These are phyloP conservation scores for Orthosia incerta DNA, from an alignment of 2,888 invertebrate species.

Conservation along the genomic window DNA sequence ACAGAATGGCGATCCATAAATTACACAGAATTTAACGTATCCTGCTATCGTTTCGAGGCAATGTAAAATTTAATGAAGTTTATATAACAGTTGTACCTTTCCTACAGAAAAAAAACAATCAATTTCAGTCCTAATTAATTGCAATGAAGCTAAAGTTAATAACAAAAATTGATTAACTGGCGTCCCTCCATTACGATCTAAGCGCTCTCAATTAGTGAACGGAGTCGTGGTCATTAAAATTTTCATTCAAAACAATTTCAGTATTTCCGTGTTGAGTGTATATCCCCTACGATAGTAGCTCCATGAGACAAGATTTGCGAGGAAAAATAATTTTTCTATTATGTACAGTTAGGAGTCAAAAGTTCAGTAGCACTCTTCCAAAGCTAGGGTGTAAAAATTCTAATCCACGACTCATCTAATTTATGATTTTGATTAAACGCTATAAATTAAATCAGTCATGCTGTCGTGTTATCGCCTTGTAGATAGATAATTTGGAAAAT, in stretches of 20 bases:
- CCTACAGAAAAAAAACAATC: neutral
- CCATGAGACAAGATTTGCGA: constrained; percentile 49
- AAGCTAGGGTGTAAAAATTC: too few species aligned
- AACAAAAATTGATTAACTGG: constrained; percentile 81
- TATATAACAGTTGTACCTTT: neutral
- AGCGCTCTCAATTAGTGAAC: constrained; percentile 84
- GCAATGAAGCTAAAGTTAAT: constrained; percentile 71
- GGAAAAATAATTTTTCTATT: neutral
- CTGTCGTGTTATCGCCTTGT: too few species aligned
- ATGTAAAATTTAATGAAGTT: neutral
- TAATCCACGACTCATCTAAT: too few species aligned
- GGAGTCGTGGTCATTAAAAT: constrained; percentile 85
- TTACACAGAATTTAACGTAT: too few species aligned
- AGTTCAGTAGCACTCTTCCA: too few species aligned
- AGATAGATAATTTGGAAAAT: too few species aligned
- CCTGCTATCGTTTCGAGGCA: too few species aligned
- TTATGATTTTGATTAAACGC: too few species aligned
- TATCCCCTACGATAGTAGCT: constrained; percentile 67
- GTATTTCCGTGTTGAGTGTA: constrained; percentile 79
- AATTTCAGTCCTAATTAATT: constrained; percentile 30
- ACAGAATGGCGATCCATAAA: too few species aligned
- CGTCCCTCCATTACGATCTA: constrained; percentile 71
- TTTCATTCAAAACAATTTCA: constrained; percentile 89
- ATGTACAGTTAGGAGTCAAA: neutral
- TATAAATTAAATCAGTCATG: too few species aligned